A percentile compares a stretch with the other conserved stretches of the same genome.
phyloP scores from a whole-genome alignment of 1,140 invertebrate species.

The Leptinotarsa defecta region DNA sequence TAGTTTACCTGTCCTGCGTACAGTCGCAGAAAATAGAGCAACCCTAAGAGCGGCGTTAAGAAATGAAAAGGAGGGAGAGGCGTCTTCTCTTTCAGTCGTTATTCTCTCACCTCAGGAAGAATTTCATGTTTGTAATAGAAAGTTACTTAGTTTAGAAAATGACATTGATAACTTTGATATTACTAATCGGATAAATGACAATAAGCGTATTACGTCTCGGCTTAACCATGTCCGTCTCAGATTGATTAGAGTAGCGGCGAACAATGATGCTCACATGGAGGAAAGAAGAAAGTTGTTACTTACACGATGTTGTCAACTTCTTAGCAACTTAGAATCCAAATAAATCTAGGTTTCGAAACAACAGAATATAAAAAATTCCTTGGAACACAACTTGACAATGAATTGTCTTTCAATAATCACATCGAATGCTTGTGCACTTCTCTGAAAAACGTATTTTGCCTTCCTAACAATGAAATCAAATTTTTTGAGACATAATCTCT shows the following conservation, averaged over 20 bases:
- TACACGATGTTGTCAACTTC: background rate
- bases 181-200: background rate
- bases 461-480: too few relatives aligned
- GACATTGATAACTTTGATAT: background rate
- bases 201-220: background rate
- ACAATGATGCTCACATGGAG: background rate
- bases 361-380: too few relatives aligned
- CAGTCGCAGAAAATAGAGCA: background rate
- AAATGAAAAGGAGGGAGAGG: background rate
- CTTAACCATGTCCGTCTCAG: background rate
- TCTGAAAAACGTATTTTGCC: too few relatives aligned
- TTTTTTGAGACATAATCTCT: too few relatives aligned
- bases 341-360: too few relatives aligned
- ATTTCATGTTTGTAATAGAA: background rate
- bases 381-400: too few relatives aligned
- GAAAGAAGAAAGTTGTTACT: background rate
- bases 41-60: background rate
- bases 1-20: background rate
- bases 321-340: background rate
- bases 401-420: too few relatives aligned
- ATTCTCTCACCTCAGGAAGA: background rate
- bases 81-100: background rate
- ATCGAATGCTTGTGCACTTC: too few relatives aligned
- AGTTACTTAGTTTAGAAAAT: background rate
- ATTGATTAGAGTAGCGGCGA: background rate